A percentile compares a stretch with the other conserved stretches of the same genome.
Evolutionary conservation across 2,113 vertebrate genomes (phyloP).

Genomic region (Sarotherodon lohbergeri): DNA sequence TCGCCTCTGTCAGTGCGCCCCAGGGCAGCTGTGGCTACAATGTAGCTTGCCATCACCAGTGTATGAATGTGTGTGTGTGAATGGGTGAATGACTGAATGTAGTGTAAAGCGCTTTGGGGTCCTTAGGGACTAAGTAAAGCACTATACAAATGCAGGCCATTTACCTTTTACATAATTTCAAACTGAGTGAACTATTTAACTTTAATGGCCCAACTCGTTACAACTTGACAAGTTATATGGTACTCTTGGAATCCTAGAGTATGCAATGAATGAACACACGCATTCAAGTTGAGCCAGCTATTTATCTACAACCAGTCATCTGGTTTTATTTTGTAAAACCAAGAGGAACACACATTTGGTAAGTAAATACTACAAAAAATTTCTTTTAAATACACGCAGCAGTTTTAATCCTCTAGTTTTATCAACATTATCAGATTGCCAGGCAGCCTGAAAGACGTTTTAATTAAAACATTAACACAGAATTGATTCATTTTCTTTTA

Average conservation of each 20-base stretch:
- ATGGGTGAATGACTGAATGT: too few species aligned
- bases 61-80: too few species aligned
- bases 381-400: neutral
- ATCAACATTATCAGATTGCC: neutral
- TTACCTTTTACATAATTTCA: neutral
- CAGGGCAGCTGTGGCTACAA: too few species aligned
- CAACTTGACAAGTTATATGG: rapidly evolving
- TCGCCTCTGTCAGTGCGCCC: too few species aligned
- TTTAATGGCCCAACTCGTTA: rapidly evolving
- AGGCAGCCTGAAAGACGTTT: neutral
- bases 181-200: neutral
- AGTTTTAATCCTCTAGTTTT: neutral
- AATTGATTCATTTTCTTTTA: neutral
- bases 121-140: too few species aligned
- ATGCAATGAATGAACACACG: neutral
- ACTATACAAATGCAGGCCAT: too few species aligned
- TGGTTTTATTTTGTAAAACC: neutral
- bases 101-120: too few species aligned
- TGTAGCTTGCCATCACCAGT: too few species aligned
- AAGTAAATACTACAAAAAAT: neutral
- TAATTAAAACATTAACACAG: neutral
- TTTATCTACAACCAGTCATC: neutral
- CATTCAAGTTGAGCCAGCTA: neutral
- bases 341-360: neutral
- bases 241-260: neutral